These are phyloP conservation scores for Pomatorhinus ruficollis DNA, from an alignment of 2,113 vertebrate species.

Conservation along the genomic window DNA sequence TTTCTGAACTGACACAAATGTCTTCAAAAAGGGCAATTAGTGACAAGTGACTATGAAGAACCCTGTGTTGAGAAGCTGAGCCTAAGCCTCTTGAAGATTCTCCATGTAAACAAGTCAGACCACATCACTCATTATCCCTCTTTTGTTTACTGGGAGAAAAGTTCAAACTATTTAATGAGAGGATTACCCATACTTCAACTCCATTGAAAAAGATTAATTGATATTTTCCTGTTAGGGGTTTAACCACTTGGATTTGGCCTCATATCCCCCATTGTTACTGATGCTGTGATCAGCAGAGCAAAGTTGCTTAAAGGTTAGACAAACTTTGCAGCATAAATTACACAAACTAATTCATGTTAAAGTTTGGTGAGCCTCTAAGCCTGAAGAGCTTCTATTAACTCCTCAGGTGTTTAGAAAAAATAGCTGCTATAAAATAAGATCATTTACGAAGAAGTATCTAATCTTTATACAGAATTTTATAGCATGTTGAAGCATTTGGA, in stretches of 20 bases:
- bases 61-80: conserved; percentile 78
- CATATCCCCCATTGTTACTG: conserved; percentile 74
- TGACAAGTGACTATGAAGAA: conserved; percentile 82
- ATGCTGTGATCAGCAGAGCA: conserved; percentile 81
- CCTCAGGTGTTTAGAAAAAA: conserved; percentile 42
- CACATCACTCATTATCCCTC: conserved; percentile 84
- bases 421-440: conserved; percentile 31
- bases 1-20: conserved; percentile 78
- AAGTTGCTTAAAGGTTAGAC: conserved; percentile 77
- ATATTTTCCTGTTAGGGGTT: conserved; percentile 90
- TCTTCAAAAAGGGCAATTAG: conserved; percentile 87
- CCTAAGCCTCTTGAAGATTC: conserved; percentile 91
- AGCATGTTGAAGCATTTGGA: conserved; percentile 7
- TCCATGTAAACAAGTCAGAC: conserved; percentile 84
- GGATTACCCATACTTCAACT: conserved; percentile 89
- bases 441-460: neutral
- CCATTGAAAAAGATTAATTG: conserved; percentile 90
- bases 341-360: conserved; percentile 69
- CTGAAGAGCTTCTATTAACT: conserved; percentile 25
- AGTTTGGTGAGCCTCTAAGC: conserved; percentile 37
- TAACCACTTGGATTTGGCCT: conserved; percentile 77
- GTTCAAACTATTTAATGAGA: conserved; percentile 88
- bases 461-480: neutral
- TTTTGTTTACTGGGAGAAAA: conserved; percentile 87
- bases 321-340: conserved; percentile 76